These are phyloP conservation scores for Drosophila pseudoobscura DNA, from an alignment of 1,140 invertebrate genomes.

Conservation along the genomic window DNA sequence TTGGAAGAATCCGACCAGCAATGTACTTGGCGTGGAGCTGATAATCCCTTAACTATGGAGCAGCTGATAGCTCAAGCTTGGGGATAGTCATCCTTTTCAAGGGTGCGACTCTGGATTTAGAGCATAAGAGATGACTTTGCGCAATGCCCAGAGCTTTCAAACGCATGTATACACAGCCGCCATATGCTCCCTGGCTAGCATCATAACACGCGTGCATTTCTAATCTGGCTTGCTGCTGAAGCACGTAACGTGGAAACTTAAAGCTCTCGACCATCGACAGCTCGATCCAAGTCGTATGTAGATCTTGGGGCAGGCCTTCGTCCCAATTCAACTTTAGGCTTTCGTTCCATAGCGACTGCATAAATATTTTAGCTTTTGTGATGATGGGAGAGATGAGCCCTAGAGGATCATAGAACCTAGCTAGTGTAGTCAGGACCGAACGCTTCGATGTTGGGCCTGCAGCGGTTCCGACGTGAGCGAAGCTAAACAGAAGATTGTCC, in stretches of 20 bases:
- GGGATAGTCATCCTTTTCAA: no score
- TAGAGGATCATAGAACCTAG: conserved; percentile 4
- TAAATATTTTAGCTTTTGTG: conserved; percentile 1
- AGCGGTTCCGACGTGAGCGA: neutral
- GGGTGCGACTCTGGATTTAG: neutral
- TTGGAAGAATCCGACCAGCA: conserved; percentile 9
- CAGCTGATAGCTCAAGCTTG: neutral
- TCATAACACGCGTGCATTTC: conserved; percentile 10
- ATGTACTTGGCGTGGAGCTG: neutral
- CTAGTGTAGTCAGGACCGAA: neutral
- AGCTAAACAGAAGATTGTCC: neutral
- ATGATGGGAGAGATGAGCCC: conserved; percentile 6
- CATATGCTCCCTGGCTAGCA: neutral
- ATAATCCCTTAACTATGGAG: neutral
- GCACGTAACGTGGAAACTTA: conserved; percentile 2
- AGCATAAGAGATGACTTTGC: neutral
- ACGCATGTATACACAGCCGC: neutral
- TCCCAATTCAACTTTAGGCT: neutral
- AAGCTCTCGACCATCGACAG: neutral
- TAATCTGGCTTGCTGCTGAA: neutral
- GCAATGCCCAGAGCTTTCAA: neutral
- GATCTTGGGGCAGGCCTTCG: neutral
- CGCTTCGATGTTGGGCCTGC: neutral
- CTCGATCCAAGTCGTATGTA: neutral
- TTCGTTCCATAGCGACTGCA: conserved; percentile 2